Conservation (phyloP, 2,113 vertebrate species). For the Solea solea region DNA sequence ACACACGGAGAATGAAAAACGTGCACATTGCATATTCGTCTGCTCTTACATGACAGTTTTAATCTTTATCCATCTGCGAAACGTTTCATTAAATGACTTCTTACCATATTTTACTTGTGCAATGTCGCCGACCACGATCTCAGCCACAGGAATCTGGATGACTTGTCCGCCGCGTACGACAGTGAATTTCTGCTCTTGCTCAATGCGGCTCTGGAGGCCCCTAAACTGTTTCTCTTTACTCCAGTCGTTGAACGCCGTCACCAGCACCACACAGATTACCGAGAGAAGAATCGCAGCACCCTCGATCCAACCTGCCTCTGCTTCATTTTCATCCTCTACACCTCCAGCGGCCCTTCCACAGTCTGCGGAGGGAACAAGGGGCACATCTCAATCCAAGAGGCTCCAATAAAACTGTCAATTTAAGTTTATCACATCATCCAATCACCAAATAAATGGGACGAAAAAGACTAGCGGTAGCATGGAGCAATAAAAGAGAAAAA, state of each 20-base stretch:
- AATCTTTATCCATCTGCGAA: neutral
- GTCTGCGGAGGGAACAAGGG: conserved; percentile 75
- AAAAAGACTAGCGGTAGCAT: neutral
- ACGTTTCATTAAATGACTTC: neutral
- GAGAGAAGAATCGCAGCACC: conserved; percentile 97
- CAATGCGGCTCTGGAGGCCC: conserved; percentile 96
- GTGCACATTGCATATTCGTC: neutral
- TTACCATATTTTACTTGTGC: conserved; percentile 99
- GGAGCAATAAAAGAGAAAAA: neutral
- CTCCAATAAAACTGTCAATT: neutral
- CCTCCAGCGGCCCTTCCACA: conserved; percentile 89
- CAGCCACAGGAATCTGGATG: conserved; percentile 97
- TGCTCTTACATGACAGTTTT: neutral
- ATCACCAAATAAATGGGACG: neutral
- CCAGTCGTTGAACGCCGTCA: conserved; percentile 99
- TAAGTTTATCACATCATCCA: neutral
- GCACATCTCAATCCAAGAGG: neutral
- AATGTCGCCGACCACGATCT: conserved; percentile 97
- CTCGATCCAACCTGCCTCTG: conserved; percentile 98
- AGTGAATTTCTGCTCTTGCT: conserved; percentile 99
- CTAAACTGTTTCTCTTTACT: conserved; percentile 99
- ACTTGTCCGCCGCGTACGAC: conserved; percentile 95
- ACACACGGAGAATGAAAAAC: conserved; percentile 2
- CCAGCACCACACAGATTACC: conserved; percentile 95
- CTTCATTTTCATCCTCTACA: conserved; percentile 90